Conservation (phyloP, 2,888 invertebrate genomes). For the Acronicta leporina region DNA sequence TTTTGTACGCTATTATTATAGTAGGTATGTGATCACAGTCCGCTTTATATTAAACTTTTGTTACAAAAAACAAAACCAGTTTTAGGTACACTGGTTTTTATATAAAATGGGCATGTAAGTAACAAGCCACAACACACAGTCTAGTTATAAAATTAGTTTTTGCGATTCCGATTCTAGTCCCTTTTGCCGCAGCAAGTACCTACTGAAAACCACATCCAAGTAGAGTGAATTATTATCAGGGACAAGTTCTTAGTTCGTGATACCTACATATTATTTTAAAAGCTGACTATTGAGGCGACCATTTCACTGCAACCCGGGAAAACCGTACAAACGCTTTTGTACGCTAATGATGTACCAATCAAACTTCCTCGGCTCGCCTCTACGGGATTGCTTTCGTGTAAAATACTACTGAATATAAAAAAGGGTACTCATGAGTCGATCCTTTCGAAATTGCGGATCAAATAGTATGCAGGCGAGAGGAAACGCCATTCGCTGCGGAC, state of each 20-base stretch:
- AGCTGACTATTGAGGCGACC: constrained; percentile 17
- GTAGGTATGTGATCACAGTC: constrained; percentile 21
- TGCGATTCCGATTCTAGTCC: background rate
- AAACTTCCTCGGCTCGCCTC: constrained; percentile 25
- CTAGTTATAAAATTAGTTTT: constrained; percentile 22
- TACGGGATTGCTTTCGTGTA: constrained; percentile 22
- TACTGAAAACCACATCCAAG: constrained; percentile 39
- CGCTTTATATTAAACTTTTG: constrained; percentile 35
- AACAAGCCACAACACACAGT: background rate
- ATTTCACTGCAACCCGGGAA: background rate
- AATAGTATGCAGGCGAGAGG: constrained; percentile 45
- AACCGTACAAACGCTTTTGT: constrained; percentile 4
- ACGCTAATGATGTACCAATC: constrained; percentile 31
- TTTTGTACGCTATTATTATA: constrained; percentile 37
- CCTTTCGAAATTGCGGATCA: constrained; percentile 46
- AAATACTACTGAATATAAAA: constrained; percentile 36
- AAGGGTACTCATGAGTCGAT: constrained; percentile 24
- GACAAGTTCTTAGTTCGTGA: constrained; percentile 16
- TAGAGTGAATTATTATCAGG: constrained; percentile 10
- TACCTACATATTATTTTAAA: constrained; percentile 12
- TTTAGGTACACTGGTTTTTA: background rate
- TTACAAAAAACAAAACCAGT: constrained; percentile 12
- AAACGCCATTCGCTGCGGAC: constrained; percentile 55
- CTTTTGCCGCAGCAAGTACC: constrained; percentile 13
- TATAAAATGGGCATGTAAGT: background rate